Evolutionary conservation across 2,113 vertebrate genomes (phyloP), one percentile per base, ranked within the genome.

Genomic region (Anguilla japonica): DNA sequence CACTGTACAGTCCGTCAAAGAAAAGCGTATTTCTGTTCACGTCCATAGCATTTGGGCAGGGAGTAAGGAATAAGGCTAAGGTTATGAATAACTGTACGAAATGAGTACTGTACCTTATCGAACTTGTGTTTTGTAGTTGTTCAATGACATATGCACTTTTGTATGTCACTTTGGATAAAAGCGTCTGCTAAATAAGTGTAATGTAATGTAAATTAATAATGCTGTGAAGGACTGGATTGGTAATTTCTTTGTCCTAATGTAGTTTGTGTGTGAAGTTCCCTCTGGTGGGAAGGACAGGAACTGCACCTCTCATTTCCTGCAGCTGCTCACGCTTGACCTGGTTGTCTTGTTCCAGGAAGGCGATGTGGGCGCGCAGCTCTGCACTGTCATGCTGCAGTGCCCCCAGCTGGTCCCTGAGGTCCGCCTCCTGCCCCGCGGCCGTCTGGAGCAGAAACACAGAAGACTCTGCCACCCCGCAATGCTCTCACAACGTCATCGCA

Each of bases 321-420:
- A 96, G 90, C 53, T 93, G 93, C 1, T 93, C 87, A 75, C 89
- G 93, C 78, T 95, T 88, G 41, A 84, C 87, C 41, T 95, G 86
- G 84, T 95, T 95, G 90, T 98, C 94, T n/a, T 95, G 90, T 80
- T 95, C 95, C 79, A 98, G 90, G 82, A 91, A 56, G 41, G 91
- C 88, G 8, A 95, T 91, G 63, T 85, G 89, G 60, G 83, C 93
- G 53, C 87, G 93, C 1, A 98, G 93, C 67, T 93, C 93, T 29
- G 88, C 86, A 29, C 89, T 90, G 53, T 93, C 91, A 83, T 85
- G 91, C 83, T 88, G 91, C 26, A 95, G 40, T 34, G 87, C 92
- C 78, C 86, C 56, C 67, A 91, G 88, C 83, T 93, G 91, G 0
- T 93, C 88, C 63, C 75, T 91, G 85, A 95, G 92, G 81, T 88